Percentiles rank a stretch among this genome's conserved stretches.
These are phyloP conservation scores for Gryllus bimaculatus DNA, from an alignment of 1,140 invertebrate species.

Conservation along the genomic window DNA sequence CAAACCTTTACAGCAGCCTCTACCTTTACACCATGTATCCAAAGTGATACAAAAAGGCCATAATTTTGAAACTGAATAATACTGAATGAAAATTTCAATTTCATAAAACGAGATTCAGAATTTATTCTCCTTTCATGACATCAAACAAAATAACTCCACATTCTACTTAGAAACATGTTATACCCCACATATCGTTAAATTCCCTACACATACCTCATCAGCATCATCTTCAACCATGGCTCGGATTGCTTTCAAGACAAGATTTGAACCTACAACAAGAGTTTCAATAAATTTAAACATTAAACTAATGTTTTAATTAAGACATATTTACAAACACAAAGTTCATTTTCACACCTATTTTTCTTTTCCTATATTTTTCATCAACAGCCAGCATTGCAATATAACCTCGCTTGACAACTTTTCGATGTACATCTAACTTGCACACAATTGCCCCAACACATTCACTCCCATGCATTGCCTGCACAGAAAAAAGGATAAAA, in stretches of 20 bases:
- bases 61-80: no score
- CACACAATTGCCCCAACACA: conserved; percentile 97
- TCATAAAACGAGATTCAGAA: no score
- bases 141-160: no score
- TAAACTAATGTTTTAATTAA: not conserved
- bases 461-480: conserved; percentile 71
- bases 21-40: no score
- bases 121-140: no score
- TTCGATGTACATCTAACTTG: conserved; percentile 91
- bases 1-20: no score
- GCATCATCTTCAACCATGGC: conserved; percentile 92
- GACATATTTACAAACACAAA: not conserved
- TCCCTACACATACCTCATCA: conserved; percentile 62
- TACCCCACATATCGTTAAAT: no score
- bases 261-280: conserved; percentile 43
- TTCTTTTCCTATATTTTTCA: conserved; percentile 85
- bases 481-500: conserved; percentile 25
- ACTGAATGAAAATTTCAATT: no score
- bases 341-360: conserved; percentile 64
- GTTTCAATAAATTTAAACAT: conserved; percentile 15
- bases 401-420: conserved; percentile 87
- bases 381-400: conserved; percentile 99
- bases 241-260: conserved; percentile 53
- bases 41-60: no score
- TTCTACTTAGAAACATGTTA: no score